phyloP scores from a whole-genome alignment of 2,888 invertebrate genomes.

The Zelleria hepariella region DNA sequence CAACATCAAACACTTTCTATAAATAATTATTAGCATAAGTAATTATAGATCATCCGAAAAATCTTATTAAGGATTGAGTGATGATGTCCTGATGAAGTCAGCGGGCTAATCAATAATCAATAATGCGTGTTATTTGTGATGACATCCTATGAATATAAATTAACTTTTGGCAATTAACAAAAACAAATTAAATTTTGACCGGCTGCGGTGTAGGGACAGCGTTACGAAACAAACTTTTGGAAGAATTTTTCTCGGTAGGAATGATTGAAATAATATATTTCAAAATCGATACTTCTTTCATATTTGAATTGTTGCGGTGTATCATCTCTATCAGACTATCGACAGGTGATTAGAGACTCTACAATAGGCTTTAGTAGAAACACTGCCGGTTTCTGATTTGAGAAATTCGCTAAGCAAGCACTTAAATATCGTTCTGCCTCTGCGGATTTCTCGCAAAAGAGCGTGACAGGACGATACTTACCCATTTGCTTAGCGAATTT shows the following conservation, averaged over 20 bases:
- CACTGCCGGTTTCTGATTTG: too few species aligned
- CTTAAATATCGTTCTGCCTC: too few species aligned
- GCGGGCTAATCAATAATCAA: constrained; percentile 3
- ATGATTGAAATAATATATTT: neutral
- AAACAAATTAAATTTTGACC: neutral
- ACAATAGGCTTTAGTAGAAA: too few species aligned
- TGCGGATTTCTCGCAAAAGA: too few species aligned
- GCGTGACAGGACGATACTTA: too few species aligned
- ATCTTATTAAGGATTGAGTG: neutral
- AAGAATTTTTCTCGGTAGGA: neutral
- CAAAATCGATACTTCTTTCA: too few species aligned
- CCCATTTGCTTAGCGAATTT: too few species aligned
- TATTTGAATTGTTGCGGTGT: too few species aligned
- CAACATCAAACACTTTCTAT: neutral
- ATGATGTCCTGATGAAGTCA: constrained; percentile 2
- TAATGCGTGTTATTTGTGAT: neutral
- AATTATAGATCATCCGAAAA: neutral
- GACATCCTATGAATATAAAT: constrained; percentile 1
- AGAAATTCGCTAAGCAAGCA: too few species aligned
- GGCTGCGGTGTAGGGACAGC: neutral
- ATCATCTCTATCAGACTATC: too few species aligned
- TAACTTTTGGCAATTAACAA: neutral
- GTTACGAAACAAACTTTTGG: neutral
- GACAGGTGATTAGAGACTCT: too few species aligned
- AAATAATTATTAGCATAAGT: neutral